Evolutionary conservation across 2,797 vertebrate species (phyloP), one percentile per base, ranked within the genome.

Genomic region (Halcyon smyrnensis): DNA sequence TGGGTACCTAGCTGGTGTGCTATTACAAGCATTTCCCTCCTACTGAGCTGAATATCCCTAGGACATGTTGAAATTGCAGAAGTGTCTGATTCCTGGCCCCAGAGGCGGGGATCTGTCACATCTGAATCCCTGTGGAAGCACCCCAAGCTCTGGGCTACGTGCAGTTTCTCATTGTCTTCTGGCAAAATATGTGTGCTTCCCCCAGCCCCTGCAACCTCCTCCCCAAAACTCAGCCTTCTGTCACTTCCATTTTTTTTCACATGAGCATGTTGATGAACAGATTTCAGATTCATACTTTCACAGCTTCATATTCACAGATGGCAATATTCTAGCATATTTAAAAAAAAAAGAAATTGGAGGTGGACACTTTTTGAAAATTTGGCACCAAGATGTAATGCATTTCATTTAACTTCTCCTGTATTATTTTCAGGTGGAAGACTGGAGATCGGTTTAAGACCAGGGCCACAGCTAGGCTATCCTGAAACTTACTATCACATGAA

Each of bases 251-350:
- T 93, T 95, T 84, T 37, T 88, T 69, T 92, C 67, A 89, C 36
- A 70, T 1, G 8, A 90, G 46, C 54, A 65, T 83, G 60, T 81
- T 84, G 90, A 85, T 81, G 94, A 89, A 93, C 81, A 93, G 84
- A 83, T 89, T 91, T 97, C 90, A 89, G 89, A 93, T 82, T 94
- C 87, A 50, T 83, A 17, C 71, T 93, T 95, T 94, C 84, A 78
- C 93, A 92, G 91, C 87, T 96, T 97, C 30, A 7, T 17, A 17
- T 85, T 92, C 11, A 0, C 86, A 94, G 93, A 93, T 96, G 96
- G 75, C 64, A 90, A 65, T 79, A 96, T 90, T 80, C 93, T 57
- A 85, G 57, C 21, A 36, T 90, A 56, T 82, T 73, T 80, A 4
- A 74, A 86, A 77, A 83, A 36, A 88, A 84, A 87, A 78, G 37